A percentile compares a stretch with the other conserved stretches of the same genome.
phyloP scores from a whole-genome alignment of 2,113 vertebrate species.

The Physeter macrocephalus region DNA sequence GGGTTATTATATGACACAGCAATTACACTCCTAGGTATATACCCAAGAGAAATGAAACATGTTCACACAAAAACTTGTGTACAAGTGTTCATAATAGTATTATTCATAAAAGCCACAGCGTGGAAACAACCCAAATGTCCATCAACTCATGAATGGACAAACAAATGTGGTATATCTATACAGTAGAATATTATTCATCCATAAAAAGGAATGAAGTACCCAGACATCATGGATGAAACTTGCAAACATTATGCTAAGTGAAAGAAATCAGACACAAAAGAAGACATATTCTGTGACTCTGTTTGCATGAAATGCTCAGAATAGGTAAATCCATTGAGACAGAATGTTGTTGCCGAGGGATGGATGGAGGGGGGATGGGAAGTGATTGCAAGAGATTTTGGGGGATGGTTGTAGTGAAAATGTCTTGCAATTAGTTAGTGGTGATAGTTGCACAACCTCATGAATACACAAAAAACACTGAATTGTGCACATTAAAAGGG shows the following conservation, averaged over 20 bases:
- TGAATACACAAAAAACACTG: neutral
- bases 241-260: neutral
- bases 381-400: neutral
- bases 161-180: neutral
- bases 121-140: neutral
- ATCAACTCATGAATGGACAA: neutral
- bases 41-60: neutral
- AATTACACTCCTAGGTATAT: neutral
- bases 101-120: neutral
- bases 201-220: neutral
- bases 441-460: neutral
- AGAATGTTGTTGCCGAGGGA: neutral
- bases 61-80: neutral
- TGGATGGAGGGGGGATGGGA: neutral
- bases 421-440: neutral
- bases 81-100: neutral
- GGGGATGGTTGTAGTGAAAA: neutral
- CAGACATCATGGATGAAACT: neutral
- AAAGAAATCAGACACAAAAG: neutral
- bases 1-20: neutral
- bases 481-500: neutral
- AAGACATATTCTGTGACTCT: neutral
- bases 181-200: neutral
- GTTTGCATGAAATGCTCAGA: neutral
- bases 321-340: neutral